Conservation (phyloP, 2,113 vertebrate species). For the Corythoichthys haematopterus region DNA sequence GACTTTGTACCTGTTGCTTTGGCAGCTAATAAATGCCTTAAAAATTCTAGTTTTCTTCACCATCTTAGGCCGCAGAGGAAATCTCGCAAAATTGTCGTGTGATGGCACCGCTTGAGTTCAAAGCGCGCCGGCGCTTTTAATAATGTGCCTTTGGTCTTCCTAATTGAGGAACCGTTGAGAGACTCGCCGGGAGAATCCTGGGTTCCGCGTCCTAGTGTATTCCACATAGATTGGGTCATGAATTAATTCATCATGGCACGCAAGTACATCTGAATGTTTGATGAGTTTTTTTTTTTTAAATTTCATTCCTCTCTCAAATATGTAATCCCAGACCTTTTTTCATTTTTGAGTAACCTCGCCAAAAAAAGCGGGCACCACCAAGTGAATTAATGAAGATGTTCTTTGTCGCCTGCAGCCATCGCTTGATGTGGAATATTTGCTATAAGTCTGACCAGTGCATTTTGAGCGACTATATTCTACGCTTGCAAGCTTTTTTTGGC, state of each 20-base stretch:
- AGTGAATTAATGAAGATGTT: conserved; percentile 58
- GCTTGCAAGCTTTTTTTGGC: background rate
- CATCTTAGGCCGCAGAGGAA: conserved; percentile 4
- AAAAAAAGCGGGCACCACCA: conserved; percentile 31
- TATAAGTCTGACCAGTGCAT: background rate
- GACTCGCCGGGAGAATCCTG: conserved; percentile 25
- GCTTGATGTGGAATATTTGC: conserved; percentile 48
- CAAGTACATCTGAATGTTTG: conserved; percentile 42
- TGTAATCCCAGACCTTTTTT: conserved; percentile 40
- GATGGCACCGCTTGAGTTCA: conserved; percentile 37
- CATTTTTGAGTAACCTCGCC: conserved; percentile 31
- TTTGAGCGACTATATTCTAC: background rate
- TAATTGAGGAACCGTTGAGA: conserved; percentile 38
- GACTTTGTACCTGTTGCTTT: background rate
- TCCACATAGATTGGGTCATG: conserved; percentile 45
- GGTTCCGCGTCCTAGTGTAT: conserved; percentile 37
- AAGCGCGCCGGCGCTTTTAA: conserved; percentile 25
- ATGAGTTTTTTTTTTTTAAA: conserved; percentile 26
- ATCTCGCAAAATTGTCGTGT: conserved; percentile 18
- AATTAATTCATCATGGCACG: conserved; percentile 47
- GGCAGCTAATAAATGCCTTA: background rate
- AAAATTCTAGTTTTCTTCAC: background rate
- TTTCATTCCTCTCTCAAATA: conserved; percentile 14
- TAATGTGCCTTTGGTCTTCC: conserved; percentile 44
- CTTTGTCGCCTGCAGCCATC: conserved; percentile 43